Evolutionary conservation across 2,888 invertebrate species (phyloP).

Genomic region (Lepidonotus clava): DNA sequence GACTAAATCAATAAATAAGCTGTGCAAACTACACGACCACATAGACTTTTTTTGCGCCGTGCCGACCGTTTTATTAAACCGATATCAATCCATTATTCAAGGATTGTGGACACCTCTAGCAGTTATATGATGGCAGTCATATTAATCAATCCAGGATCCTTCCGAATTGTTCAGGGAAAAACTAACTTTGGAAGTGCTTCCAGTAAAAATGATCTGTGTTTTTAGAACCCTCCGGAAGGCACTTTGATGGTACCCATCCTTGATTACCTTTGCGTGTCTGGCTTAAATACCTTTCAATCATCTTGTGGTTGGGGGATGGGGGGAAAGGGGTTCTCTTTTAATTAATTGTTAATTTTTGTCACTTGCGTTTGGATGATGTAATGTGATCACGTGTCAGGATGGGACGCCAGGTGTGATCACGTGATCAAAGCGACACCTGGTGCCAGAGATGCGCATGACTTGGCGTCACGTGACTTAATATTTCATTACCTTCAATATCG

Average conservation of each 20-base stretch:
- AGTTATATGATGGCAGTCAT: background rate
- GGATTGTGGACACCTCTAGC: background rate
- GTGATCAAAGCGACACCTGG: conserved; percentile 28
- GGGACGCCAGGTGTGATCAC: conserved; percentile 15
- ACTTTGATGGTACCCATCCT: conserved; percentile 13
- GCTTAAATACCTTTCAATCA: conserved; percentile 4
- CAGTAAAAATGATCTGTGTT: background rate
- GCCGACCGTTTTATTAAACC: conserved; percentile 6
- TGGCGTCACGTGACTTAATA: background rate
- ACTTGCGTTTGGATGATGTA: conserved; percentile 18
- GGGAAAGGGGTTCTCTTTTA: background rate
- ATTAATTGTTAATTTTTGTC: conserved; percentile 28
- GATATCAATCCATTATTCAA: background rate
- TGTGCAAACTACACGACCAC: background rate
- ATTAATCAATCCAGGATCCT: background rate
- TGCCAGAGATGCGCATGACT: background rate
- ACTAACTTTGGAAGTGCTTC: background rate
- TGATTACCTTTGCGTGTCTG: conserved; percentile 7
- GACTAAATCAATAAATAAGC: conserved; percentile 24
- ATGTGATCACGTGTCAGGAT: background rate
- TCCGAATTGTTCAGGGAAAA: background rate
- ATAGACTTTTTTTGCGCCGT: background rate
- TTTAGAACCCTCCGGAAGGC: background rate
- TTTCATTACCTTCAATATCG: too few species aligned
- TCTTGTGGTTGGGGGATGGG: background rate